A percentile compares a stretch with the other conserved stretches of the same genome.
These are phyloP conservation scores for Ochotona princeps DNA, from an alignment of 2,113 vertebrate genomes.

Conservation along the genomic window DNA sequence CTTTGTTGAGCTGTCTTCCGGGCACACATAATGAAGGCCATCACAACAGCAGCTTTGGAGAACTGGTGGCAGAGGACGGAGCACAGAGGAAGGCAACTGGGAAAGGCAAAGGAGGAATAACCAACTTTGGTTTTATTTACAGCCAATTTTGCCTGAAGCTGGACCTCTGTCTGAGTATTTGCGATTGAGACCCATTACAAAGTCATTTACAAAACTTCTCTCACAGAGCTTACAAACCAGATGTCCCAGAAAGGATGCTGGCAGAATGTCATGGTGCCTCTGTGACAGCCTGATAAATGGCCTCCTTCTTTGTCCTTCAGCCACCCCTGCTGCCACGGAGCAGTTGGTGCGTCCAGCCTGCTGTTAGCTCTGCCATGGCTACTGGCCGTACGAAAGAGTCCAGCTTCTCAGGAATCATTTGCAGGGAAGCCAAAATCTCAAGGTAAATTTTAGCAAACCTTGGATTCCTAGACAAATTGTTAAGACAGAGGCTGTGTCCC, in stretches of 20 bases:
- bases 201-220: conserved; percentile 33
- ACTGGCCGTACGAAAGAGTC: background rate
- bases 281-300: conserved; percentile 37
- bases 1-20: background rate
- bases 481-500: background rate
- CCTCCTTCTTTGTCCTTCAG: background rate
- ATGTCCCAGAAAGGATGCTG: conserved; percentile 36
- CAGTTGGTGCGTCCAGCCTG: background rate
- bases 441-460: background rate
- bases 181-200: background rate
- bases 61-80: background rate
- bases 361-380: background rate
- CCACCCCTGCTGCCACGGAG: background rate
- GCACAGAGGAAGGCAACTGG: background rate
- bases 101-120: background rate
- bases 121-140: background rate
- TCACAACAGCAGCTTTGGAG: background rate
- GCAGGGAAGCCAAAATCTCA: background rate
- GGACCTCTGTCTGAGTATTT: background rate
- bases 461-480: background rate
- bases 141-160: background rate
- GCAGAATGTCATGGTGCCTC: background rate
- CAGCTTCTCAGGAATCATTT: background rate
- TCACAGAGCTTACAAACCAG: conserved; percentile 21
- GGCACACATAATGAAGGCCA: background rate